These are phyloP conservation scores for Neostethus bicornis DNA, from an alignment of 2,797 vertebrate species.

Conservation along the genomic window DNA sequence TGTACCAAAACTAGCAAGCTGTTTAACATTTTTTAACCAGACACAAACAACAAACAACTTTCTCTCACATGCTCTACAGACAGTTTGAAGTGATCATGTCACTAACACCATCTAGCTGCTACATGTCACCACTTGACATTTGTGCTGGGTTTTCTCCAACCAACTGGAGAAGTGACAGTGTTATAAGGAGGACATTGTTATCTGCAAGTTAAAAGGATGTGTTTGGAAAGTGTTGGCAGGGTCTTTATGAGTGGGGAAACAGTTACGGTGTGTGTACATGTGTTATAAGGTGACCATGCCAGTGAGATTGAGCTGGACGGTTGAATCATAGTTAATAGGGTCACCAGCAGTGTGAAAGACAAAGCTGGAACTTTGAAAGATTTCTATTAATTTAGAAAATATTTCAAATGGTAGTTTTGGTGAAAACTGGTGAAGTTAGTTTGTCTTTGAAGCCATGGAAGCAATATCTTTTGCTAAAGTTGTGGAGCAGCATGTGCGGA, in stretches of 20 bases:
- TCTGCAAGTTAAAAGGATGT: conserved; percentile 51
- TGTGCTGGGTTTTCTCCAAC: conserved; percentile 62
- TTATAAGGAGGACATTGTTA: conserved; percentile 63
- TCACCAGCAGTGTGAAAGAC: conserved; percentile 20
- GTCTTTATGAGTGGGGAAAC: conserved; percentile 55
- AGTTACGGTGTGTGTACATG: conserved; percentile 31
- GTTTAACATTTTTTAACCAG: not conserved
- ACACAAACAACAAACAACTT: not conserved
- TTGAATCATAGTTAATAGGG: conserved; percentile 31
- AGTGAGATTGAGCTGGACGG: conserved; percentile 58
- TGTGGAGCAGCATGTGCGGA: conserved; percentile 67
- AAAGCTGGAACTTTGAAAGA: conserved; percentile 7
- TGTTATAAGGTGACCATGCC: conserved; percentile 22
- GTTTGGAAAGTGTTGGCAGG: conserved; percentile 47
- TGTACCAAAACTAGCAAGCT: conserved; percentile 4
- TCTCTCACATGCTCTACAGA: conserved; percentile 7
- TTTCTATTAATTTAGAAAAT: not conserved
- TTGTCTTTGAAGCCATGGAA: conserved; percentile 44
- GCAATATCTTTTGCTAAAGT: conserved; percentile 58
- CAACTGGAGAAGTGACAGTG: conserved; percentile 53
- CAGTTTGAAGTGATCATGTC: conserved; percentile 22
- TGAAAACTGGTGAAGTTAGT: not conserved
- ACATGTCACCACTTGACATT: conserved; percentile 71
- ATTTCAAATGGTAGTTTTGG: not conserved
- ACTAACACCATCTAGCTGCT: conserved; percentile 48